Conservation (phyloP, 2,113 vertebrate species). For the Notothenia rossii region DNA sequence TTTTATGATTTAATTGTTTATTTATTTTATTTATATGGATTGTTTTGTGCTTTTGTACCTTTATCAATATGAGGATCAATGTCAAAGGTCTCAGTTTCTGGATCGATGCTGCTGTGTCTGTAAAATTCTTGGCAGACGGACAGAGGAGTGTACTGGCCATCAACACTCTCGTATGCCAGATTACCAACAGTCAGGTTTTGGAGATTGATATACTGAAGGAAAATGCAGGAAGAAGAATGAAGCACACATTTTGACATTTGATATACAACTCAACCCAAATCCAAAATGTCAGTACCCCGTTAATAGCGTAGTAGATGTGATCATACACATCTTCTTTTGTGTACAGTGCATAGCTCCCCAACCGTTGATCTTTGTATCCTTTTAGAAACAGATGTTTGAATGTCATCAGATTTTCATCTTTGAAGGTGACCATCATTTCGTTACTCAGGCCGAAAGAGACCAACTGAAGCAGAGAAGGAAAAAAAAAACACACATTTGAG, state of each 20-base stretch:
- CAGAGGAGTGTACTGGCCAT: slow-evolving; percentile 81
- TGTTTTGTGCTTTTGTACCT: slow-evolving; percentile 78
- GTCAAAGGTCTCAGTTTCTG: slow-evolving; percentile 91
- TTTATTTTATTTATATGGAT: not conserved
- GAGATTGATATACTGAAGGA: slow-evolving; percentile 87
- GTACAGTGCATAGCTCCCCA: slow-evolving; percentile 89
- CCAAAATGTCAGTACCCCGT: slow-evolving; percentile 80
- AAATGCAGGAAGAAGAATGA: not conserved
- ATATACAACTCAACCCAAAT: not conserved
- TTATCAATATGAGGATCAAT: slow-evolving; percentile 90
- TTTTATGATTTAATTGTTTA: not conserved
- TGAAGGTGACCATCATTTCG: slow-evolving; percentile 96
- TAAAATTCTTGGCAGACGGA: slow-evolving; percentile 92
- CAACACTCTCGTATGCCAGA: slow-evolving; percentile 87
- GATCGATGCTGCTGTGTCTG: slow-evolving; percentile 86
- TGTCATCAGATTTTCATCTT: slow-evolving; percentile 91
- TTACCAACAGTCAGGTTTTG: slow-evolving; percentile 89
- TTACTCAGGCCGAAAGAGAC: slow-evolving; percentile 96
- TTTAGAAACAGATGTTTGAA: slow-evolving; percentile 96
- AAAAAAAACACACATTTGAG: not conserved
- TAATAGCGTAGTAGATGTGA: slow-evolving; percentile 88
- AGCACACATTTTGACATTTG: not conserved
- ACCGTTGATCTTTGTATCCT: slow-evolving; percentile 86
- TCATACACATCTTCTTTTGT: slow-evolving; percentile 89
- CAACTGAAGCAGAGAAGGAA: slow-evolving; percentile 81